Evolutionary conservation across 2,888 invertebrate genomes (phyloP), one percentile per base, ranked within the genome.

Genomic region (Penaeus monodon): DNA sequence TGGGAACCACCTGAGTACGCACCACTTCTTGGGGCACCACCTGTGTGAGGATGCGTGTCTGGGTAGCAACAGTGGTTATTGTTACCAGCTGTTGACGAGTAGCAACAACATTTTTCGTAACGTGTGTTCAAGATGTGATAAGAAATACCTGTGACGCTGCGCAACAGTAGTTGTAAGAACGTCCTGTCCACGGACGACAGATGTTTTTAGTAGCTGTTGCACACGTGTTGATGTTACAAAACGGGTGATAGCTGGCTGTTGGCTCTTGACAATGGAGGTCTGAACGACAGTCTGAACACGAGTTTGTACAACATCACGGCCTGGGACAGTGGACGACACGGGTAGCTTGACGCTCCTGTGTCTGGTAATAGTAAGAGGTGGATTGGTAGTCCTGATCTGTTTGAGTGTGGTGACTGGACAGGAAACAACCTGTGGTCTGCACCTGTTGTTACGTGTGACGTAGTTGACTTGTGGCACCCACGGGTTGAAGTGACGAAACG

Each of bases 1-100:
- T 79, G 29, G 66, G 78, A 12, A 82, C 57, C 24, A 65, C 73
- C 49, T 68, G 82, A 3, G 85, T 88, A 38, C 63, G 33, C 63
- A 73, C 68, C 12, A 82, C 82, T 22, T 81, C 81, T 73, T 85
- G 79, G 14, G 79, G 44, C 1, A 81, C 81, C n/a, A 88, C 76
- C 38, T 81, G 81, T 10, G 81, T 81, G 8, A 38, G 49, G 38
- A 81, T 38, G 24, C 22, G n/a, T 24, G 81, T 81, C 68, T 81
- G 81, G 44, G 65, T 81, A 27, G 49, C 66, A 8, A 38, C 8
- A 44, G 68, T 81, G 68, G 81, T 81, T 24, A 49, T 81, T 1
- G 44, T 68, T 1, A 81, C 81, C 10, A 81, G 44, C 81, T 81
- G 81, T 27, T 81, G 66, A 17, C 81, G 65, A 44, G 81, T 81